Evolutionary conservation across 2,888 invertebrate genomes (phyloP), one percentile per base, ranked within the genome.

Genomic region (Harpagoxenus sublaevis): DNA sequence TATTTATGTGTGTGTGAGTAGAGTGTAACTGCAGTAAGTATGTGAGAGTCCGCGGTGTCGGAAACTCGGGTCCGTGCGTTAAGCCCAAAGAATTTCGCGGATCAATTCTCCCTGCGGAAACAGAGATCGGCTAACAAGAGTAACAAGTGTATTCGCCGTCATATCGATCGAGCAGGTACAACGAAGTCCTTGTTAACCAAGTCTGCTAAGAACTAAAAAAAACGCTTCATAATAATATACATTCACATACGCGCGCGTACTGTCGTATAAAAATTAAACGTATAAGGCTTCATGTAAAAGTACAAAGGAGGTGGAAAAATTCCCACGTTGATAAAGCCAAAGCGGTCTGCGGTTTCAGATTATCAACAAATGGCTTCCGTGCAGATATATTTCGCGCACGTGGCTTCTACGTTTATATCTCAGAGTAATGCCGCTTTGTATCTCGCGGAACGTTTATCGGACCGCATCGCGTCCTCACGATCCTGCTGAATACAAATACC

Each of bases 401-500:
- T 51, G 35, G 78, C 31, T 68, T 78, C 70, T 31, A 39, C 78
- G 68, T 68, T 55, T 31, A 53, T 15, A 68, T 60, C 73, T 42
- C 42, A 35, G 66, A 15, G 51, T 78, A 86, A 84, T 81, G 66
- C 55, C 78, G 65, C 31, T 48, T 65, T 63, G 85, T 68, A 79
- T 84, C 85, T 83, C 83, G 63, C 83, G 73, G 31, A 65, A 84
- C 78, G 70, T 70, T 86, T 86, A 90, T 90, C 90, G 35, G n/a
- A 45, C 28, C 60, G 9, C 81, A 90, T 90, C 90, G 31, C 66
- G 89, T 88, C 89, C 88, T 90, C 90, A 87, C 90, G 90, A 89
- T 87, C 84, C 66, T 77, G 62, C 71, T 83, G 83, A 51, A 78
- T 63, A 74, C 77, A 71, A 86, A 84, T 79, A 23, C 23, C 23